phyloP scores from a whole-genome alignment of 2,113 vertebrate species.

The Syngnathus scovelli region DNA sequence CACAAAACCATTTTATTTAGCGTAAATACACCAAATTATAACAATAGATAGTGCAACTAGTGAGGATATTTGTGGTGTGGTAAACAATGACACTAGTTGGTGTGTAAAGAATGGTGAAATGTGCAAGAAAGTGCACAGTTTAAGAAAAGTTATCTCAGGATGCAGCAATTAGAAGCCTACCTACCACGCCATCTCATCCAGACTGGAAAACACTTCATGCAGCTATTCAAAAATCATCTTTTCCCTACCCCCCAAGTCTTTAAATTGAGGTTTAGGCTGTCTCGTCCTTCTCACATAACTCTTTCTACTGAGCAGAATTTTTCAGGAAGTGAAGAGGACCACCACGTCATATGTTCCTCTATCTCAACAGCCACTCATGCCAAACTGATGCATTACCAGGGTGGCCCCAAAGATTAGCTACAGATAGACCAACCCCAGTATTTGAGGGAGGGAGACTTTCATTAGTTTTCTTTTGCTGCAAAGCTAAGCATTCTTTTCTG shows the following conservation, averaged over 20 bases:
- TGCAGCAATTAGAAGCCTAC: slow-evolving; percentile 38
- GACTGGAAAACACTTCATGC: slow-evolving; percentile 7
- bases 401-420: slow-evolving; percentile 68
- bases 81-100: not conserved
- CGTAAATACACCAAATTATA: not conserved
- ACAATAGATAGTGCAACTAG: not conserved
- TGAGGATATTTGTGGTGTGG: not conserved
- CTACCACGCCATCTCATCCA: slow-evolving; percentile 38
- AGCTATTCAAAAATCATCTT: slow-evolving; percentile 19
- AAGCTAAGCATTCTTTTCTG: no score
- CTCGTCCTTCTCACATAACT: slow-evolving; percentile 47
- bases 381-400: slow-evolving; percentile 59
- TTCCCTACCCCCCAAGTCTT: slow-evolving; percentile 26
- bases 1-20: not conserved
- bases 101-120: slow-evolving; percentile 15
- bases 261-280: slow-evolving; percentile 27
- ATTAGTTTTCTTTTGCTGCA: no score
- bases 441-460: not conserved
- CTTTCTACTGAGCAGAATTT: slow-evolving; percentile 57
- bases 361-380: slow-evolving; percentile 69
- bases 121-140: slow-evolving; percentile 11
- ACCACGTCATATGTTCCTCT: slow-evolving; percentile 73
- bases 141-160: slow-evolving; percentile 6
- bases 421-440: slow-evolving; percentile 30
- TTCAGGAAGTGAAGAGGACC: slow-evolving; percentile 73